phyloP scores from a whole-genome alignment of 2,888 invertebrate genomes.

The Leucozona laternaria region DNA sequence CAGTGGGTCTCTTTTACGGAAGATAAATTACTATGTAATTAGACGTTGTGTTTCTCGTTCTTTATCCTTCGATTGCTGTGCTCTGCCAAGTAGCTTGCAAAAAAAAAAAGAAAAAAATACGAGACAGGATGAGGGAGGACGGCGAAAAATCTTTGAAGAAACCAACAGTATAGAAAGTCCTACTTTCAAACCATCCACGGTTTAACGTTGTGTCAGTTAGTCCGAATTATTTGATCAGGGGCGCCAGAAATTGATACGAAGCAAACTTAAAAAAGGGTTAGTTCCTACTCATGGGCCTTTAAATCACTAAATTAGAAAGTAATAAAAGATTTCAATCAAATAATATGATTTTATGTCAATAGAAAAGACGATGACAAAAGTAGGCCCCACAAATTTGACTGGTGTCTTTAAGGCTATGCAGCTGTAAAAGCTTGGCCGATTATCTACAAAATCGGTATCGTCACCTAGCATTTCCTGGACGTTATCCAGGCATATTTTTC shows the following conservation, averaged over 20 bases:
- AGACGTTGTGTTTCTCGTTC: constrained; percentile 59
- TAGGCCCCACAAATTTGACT: too few species aligned
- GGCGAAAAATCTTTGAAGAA: constrained; percentile 30
- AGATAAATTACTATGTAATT: constrained; percentile 75
- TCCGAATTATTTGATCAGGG: constrained; percentile 19
- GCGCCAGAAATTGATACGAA: not conserved
- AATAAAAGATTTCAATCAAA: too few species aligned
- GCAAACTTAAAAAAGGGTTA: too few species aligned
- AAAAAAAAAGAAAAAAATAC: not conserved
- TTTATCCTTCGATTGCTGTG: constrained; percentile 50
- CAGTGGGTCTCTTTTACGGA: constrained; percentile 51
- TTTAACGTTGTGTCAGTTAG: constrained; percentile 41
- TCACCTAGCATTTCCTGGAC: too few species aligned
- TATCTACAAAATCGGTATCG: too few species aligned
- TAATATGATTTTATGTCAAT: too few species aligned
- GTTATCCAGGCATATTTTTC: too few species aligned
- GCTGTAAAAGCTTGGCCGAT: too few species aligned
- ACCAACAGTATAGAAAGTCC: constrained; percentile 21
- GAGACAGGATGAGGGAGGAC: constrained; percentile 15
- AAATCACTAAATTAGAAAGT: too few species aligned
- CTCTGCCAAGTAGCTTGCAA: not conserved
- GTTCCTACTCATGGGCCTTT: too few species aligned
- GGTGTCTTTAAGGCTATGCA: too few species aligned
- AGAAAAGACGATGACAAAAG: too few species aligned
- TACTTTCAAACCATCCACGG: constrained; percentile 48